phyloP scores from a whole-genome alignment of 2,113 vertebrate species.

The Dromiciops gliroides region DNA sequence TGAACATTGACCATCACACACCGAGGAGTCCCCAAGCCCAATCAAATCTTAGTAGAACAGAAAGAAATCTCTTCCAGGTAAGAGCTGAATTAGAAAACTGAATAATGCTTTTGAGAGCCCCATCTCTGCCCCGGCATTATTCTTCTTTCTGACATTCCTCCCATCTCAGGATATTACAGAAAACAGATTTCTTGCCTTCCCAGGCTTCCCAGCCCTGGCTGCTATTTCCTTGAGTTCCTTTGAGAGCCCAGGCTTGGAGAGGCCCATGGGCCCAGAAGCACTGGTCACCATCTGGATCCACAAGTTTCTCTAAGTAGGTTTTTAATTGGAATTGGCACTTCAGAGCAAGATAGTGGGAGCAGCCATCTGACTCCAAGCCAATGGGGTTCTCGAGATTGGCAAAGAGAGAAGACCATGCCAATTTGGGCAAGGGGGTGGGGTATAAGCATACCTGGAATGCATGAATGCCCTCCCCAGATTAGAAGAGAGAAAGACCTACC shows the following conservation, averaged over 20 bases:
- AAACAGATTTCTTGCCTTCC: neutral
- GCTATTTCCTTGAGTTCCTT: conserved; percentile 50
- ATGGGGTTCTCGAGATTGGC: neutral
- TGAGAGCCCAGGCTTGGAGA: conserved; percentile 43
- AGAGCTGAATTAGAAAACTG: neutral
- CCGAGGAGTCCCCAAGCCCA: neutral
- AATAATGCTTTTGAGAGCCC: neutral
- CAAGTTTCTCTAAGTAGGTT: conserved; percentile 56
- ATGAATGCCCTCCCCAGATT: neutral
- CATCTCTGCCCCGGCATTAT: neutral
- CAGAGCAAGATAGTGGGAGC: conserved; percentile 59
- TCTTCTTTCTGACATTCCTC: neutral
- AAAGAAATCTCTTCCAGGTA: neutral
- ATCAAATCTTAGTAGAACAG: neutral
- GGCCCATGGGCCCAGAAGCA: conserved; percentile 32
- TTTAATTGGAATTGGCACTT: conserved; percentile 69
- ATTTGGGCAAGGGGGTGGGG: conserved; percentile 10
- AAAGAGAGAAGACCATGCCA: neutral
- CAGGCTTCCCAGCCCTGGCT: conserved; percentile 25
- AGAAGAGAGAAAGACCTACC: conserved; percentile 13
- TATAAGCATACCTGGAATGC: neutral
- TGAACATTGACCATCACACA: neutral
- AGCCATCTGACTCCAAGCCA: conserved; percentile 63
- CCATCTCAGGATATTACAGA: neutral
- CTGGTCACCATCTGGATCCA: conserved; percentile 47